Evolutionary conservation across 1,140 invertebrate species (phyloP).

Genomic region (Steinernema khuongi): DNA sequence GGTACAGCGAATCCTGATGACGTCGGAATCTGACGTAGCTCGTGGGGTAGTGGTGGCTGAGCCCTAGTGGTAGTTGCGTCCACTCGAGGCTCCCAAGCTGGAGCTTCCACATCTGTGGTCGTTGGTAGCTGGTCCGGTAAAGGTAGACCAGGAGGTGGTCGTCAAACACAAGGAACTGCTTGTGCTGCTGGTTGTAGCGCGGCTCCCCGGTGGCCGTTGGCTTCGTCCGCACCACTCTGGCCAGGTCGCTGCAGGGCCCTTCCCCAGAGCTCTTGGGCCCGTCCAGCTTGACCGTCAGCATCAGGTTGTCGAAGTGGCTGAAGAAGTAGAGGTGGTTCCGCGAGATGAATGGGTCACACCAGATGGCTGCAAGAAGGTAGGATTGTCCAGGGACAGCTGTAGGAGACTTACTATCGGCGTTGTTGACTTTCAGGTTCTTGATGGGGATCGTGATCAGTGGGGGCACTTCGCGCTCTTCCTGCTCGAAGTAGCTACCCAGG

Average conservation of each 20-base stretch:
- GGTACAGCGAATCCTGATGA: background rate
- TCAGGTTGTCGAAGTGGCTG: slow-evolving; percentile 27
- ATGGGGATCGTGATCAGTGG: background rate
- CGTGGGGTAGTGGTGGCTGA: slow-evolving; percentile 21
- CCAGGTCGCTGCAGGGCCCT: slow-evolving; percentile 17
- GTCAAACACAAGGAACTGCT: slow-evolving; percentile 23
- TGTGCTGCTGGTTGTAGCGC: slow-evolving; percentile 5
- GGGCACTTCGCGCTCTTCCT: background rate
- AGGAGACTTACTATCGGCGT: background rate
- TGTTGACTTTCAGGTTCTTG: background rate
- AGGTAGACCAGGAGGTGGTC: slow-evolving; percentile 33
- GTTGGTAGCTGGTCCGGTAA: slow-evolving; percentile 20
- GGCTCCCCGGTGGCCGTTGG: background rate
- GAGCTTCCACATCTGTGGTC: slow-evolving; percentile 19
- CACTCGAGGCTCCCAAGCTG: slow-evolving; percentile 27
- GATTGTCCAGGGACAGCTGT: background rate
- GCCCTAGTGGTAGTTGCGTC: slow-evolving; percentile 3
- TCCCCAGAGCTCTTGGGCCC: slow-evolving; percentile 6
- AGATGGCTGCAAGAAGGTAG: slow-evolving; percentile 30
- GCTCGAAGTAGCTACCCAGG: slow-evolving; percentile 22
- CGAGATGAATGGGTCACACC: slow-evolving; percentile 40
- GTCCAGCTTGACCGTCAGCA: slow-evolving; percentile 18
- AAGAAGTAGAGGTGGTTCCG: slow-evolving; percentile 33
- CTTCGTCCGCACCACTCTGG: background rate
- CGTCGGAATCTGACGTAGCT: slow-evolving; percentile 23